Base-by-base conservation (phyloP, 2,888 invertebrate species). In the Xanthia togata region DNA sequence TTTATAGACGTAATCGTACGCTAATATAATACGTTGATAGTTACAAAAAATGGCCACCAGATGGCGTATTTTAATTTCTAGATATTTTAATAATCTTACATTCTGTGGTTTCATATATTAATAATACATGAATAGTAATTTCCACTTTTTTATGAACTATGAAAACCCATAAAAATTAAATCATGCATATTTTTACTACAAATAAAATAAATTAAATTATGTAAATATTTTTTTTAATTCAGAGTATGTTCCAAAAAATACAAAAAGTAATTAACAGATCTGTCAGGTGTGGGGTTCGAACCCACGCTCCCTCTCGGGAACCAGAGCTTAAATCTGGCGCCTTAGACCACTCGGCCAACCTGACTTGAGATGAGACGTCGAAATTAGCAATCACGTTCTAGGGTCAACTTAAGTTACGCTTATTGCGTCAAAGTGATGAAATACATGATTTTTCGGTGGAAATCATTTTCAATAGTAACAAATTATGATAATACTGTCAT, bases 301-400 rank as follows among this genome's bases (percentile, higher is more conserved):
- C 98, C 98, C 98, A 98, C 98, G 98, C 98, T 98, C 98, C 97
- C 98, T 97, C 95, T 97, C 97, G 97, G 97, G 98, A 98, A 98
- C 98, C 98, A 98, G 97, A 98, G 97, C 98, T 98, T 98, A 98
- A 98, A 97, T 97, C 98, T 97, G 97, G 98, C 98, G 98, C 98
- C 98, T 98, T 98, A 98, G 97, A 98, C 98, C 98, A 97, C 98
- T 98, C 98, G 98, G 98, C 98, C 98, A 98, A 98, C 97, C 98
- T 97, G 97, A 97, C 97, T 89, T 82, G 38, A 0, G 0, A 0
- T 0, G 0, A 0, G 0, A 0, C 0, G 1, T 2, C 0, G 67
- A 86, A 88, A 87, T 82, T 81, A 44, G 0, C 50, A 31, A 63
- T 60, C 0, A 0, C 0, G 14, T 64, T 26, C 44, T 69, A 50